Percentiles rank a stretch among this genome's conserved stretches.
Conservation (phyloP, 2,113 vertebrate species). For the Lates calcarifer region DNA sequence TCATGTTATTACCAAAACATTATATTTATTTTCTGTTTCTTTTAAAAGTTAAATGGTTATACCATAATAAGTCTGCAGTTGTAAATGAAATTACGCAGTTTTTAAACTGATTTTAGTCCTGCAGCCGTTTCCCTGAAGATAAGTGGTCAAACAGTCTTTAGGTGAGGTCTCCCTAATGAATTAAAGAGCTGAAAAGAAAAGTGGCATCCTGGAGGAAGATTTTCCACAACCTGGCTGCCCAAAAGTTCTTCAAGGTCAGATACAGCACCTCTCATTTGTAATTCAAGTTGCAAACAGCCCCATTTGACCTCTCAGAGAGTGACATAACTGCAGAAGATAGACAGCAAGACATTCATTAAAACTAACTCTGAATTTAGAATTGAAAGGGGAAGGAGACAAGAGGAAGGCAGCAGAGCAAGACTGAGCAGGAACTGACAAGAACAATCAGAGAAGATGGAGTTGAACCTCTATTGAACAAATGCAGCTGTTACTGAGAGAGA, state of each 20-base stretch:
- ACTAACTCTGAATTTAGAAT: constrained; percentile 14
- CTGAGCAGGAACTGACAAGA: not conserved
- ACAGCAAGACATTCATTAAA: constrained; percentile 42
- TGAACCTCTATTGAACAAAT: not conserved
- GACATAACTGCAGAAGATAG: constrained; percentile 12
- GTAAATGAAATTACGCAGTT: no score
- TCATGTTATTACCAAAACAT: no score
- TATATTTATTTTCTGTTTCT: no score
- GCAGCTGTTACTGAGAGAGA: not conserved
- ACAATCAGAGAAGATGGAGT: not conserved
- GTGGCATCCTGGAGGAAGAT: no score
- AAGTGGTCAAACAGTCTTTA: no score
- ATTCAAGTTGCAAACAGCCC: not conserved
- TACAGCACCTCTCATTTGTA: constrained; percentile 28
- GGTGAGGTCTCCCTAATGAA: no score
- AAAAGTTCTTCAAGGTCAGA: not conserved
- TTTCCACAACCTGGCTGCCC: no score
- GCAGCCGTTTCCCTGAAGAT: no score
- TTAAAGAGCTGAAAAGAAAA: no score
- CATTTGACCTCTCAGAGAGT: constrained; percentile 22
- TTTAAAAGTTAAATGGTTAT: no score
- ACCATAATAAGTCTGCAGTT: no score
- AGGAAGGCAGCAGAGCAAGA: not conserved
- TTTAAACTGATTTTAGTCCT: no score
- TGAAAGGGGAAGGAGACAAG: not conserved